Evolutionary conservation across 1,140 invertebrate species (phyloP).

Genomic region (Helicoverpa armigera): DNA sequence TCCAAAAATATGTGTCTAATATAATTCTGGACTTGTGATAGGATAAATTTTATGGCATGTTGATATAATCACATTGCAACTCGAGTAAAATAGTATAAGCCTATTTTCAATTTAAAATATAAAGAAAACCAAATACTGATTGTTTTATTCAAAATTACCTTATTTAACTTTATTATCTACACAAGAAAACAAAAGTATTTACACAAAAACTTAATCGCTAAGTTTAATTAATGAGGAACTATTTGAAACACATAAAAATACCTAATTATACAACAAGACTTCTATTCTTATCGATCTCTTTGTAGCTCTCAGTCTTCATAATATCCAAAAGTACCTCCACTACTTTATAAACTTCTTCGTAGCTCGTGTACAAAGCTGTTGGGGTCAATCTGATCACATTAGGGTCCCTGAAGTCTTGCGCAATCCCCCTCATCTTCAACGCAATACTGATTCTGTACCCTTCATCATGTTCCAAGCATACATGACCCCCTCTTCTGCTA

Average conservation of each 20-base stretch:
- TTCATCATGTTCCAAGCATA: slow-evolving; percentile 75
- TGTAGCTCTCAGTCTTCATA: slow-evolving; percentile 67
- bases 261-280: slow-evolving; percentile 56
- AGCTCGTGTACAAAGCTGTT: slow-evolving; percentile 73
- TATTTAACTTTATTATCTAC: not conserved
- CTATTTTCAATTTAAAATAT: slow-evolving; percentile 60
- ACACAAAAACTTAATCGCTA: not conserved
- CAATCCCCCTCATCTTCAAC: slow-evolving; percentile 65
- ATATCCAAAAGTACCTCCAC: slow-evolving; percentile 71
- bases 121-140: slow-evolving; percentile 49
- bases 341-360: slow-evolving; percentile 71
- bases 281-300: slow-evolving; percentile 53
- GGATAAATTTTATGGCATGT: slow-evolving; percentile 46
- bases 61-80: slow-evolving; percentile 57
- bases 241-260: not conserved
- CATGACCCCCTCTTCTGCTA: slow-evolving; percentile 72
- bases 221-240: too few species aligned
- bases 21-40: slow-evolving; percentile 50
- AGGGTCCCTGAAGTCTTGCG: slow-evolving; percentile 73
- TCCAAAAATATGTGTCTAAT: slow-evolving; percentile 42
- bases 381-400: slow-evolving; percentile 74
- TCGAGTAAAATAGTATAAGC: slow-evolving; percentile 57
- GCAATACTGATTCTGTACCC: slow-evolving; percentile 72
- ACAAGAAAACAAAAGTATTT: not conserved
- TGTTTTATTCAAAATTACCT: slow-evolving; percentile 48